Percentiles rank a stretch among this genome's conserved stretches.
Evolutionary conservation across 35 echinoderm and acorn worm species (phyloP).

Genomic region (Amphiura filiformis): DNA sequence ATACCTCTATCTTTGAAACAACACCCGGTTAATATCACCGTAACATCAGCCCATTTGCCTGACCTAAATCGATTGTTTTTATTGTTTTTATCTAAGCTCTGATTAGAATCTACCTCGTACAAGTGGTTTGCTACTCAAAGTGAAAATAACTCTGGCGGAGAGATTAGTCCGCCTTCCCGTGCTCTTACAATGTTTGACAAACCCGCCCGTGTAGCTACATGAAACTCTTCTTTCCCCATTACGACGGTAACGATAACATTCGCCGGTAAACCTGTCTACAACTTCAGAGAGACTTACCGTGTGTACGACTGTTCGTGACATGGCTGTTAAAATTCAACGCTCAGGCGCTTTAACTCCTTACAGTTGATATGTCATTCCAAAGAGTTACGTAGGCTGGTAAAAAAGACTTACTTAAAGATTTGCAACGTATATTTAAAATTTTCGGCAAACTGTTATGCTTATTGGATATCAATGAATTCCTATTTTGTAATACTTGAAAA

Average conservation of each 20-base stretch:
- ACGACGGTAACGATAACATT: neutral
- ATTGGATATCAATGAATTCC: no score
- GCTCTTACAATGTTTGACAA: neutral
- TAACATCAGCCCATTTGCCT: neutral
- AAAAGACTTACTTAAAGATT: no score
- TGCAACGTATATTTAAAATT: no score
- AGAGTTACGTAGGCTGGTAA: no score
- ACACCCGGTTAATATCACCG: neutral
- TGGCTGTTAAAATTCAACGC: neutral
- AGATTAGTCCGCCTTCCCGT: neutral
- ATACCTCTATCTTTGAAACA: neutral
- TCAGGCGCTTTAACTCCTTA: neutral
- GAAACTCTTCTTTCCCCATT: neutral
- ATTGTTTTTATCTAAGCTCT: constrained; percentile 12
- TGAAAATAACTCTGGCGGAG: neutral
- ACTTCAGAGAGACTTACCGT: neutral
- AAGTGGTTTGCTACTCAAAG: neutral
- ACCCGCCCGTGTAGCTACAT: neutral
- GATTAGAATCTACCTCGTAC: neutral
- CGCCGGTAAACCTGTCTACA: neutral
- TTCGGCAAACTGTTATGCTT: no score
- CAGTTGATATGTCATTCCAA: no score
- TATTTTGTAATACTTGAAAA: no score
- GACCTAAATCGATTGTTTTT: constrained; percentile 15
- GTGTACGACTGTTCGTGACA: neutral